These are phyloP conservation scores for Donacobius atricapilla DNA, from an alignment of 2,113 vertebrate species.

Conservation along the genomic window DNA sequence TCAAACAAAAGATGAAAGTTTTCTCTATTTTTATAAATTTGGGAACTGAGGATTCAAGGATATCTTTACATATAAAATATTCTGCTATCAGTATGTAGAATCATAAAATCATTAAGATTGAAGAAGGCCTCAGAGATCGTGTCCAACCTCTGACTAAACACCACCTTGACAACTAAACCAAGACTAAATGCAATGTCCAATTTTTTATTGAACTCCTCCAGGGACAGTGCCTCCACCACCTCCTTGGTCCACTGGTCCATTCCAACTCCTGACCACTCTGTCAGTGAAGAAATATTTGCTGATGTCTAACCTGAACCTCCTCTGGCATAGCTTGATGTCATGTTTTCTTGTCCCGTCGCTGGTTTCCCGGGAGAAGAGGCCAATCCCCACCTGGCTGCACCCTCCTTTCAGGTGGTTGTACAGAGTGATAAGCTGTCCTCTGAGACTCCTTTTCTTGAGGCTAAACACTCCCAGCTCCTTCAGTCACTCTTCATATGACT, in stretches of 20 bases:
- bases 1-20: background rate
- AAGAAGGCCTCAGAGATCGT: fast-evolving
- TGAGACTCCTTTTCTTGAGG: background rate
- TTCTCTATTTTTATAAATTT: background rate
- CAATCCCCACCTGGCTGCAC: fast-evolving
- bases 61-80: background rate
- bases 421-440: background rate
- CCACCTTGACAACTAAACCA: background rate
- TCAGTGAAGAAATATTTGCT: background rate
- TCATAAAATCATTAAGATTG: background rate
- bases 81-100: background rate
- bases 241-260: background rate
- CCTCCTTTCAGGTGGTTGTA: background rate
- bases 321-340: too few relatives aligned
- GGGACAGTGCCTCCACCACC: background rate
- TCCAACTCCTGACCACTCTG: background rate
- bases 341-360: fast-evolving
- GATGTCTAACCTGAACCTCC: background rate
- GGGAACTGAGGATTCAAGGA: background rate
- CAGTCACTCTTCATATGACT: background rate
- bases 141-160: background rate
- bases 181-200: background rate
- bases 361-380: background rate
- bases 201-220: too few relatives aligned
- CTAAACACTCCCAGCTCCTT: background rate